Evolutionary conservation across 2,888 invertebrate species (phyloP).

Genomic region (Idaea aversata): DNA sequence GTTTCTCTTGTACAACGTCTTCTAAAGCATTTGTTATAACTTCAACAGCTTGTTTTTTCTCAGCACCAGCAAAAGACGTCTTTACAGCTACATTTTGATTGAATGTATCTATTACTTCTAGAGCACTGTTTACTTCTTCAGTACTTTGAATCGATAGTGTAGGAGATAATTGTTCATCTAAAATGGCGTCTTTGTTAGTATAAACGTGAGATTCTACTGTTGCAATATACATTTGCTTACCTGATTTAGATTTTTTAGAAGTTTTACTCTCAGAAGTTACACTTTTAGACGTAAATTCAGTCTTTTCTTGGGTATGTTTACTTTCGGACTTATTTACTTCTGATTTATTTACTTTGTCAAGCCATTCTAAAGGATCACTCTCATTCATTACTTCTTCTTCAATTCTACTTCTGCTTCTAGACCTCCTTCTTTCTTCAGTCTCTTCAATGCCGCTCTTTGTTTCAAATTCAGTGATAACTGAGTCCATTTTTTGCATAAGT

Average conservation of each 20-base stretch:
- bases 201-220: slow-evolving; percentile 71
- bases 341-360: slow-evolving; percentile 44
- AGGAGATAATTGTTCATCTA: slow-evolving; percentile 33
- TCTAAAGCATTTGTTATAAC: slow-evolving; percentile 40
- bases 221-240: slow-evolving; percentile 60
- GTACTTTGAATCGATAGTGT: slow-evolving; percentile 39
- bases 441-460: slow-evolving; percentile 52
- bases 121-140: slow-evolving; percentile 25
- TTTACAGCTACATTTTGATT: background rate
- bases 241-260: slow-evolving; percentile 34
- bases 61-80: background rate
- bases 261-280: slow-evolving; percentile 28
- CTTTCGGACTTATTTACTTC: slow-evolving; percentile 26
- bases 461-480: slow-evolving; percentile 67
- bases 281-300: slow-evolving; percentile 33
- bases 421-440: slow-evolving; percentile 40
- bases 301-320: slow-evolving; percentile 26
- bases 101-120: background rate
- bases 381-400: slow-evolving; percentile 51
- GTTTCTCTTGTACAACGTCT: slow-evolving; percentile 31
- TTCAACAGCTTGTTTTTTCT: slow-evolving; percentile 39
- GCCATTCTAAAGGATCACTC: slow-evolving; percentile 54
- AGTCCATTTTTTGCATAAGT: slow-evolving; percentile 60
- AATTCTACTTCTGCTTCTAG: slow-evolving; percentile 52
- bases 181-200: slow-evolving; percentile 64